Evolutionary conservation across 2,113 vertebrate genomes (phyloP).

Genomic region (pig (Sus scrofa)): T2T-Sscrofa CM000812.6:275373001-275373500

Average conservation of each 20-base stretch:
- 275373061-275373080: slow-evolving; percentile 68
- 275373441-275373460: slow-evolving; percentile 5
- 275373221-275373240: slow-evolving; percentile 75
- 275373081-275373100: slow-evolving; percentile 70
- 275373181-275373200: slow-evolving; percentile 76
- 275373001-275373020: too few species aligned
- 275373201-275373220: slow-evolving; percentile 79
- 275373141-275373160: slow-evolving; percentile 12
- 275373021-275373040: slow-evolving; percentile 52
- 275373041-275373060: slow-evolving; percentile 38
- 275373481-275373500: slow-evolving; percentile 70
- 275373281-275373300: slow-evolving; percentile 67
- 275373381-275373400: slow-evolving; percentile 69
- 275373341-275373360: slow-evolving; percentile 79
- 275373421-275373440: too few species aligned
- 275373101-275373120: slow-evolving; percentile 72
- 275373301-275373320: slow-evolving; percentile 70
- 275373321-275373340: slow-evolving; percentile 68
- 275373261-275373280: slow-evolving; percentile 71
- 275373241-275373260: slow-evolving; percentile 79
- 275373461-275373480: slow-evolving; percentile 63
- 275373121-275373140: slow-evolving; percentile 64
- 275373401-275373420: too few species aligned
- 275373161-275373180: slow-evolving; percentile 73
- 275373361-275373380: slow-evolving; percentile 78